Evolutionary conservation across 1,140 invertebrate genomes (phyloP).

Genomic region (Camponotus vicinus): DNA sequence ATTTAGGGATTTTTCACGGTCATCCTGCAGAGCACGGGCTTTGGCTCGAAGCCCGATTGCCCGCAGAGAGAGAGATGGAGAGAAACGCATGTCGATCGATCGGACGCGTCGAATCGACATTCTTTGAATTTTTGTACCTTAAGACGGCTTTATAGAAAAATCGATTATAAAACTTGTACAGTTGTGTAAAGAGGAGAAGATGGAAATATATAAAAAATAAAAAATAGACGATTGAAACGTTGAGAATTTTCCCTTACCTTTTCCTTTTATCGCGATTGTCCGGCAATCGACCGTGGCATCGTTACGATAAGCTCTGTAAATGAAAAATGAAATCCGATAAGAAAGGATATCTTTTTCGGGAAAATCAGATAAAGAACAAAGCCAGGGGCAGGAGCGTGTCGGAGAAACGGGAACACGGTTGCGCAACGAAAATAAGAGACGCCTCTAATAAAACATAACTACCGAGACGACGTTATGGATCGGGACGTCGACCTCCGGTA

Average conservation of each 20-base stretch:
- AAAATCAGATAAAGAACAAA: conserved; percentile 18
- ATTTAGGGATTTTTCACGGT: conserved; percentile 84
- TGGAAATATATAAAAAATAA: background rate
- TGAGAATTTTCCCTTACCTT: background rate
- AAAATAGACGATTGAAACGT: background rate
- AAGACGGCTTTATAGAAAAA: background rate
- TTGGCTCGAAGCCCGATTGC: conserved; percentile 78
- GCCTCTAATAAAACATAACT: conserved; percentile 58
- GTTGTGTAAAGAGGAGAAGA: background rate
- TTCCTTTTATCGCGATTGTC: background rate
- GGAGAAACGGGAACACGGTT: conserved; percentile 20
- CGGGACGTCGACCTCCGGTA: conserved; percentile 61
- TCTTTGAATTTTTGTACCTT: conserved; percentile 47
- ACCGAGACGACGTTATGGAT: conserved; percentile 44
- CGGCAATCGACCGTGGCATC: background rate
- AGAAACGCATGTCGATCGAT: conserved; percentile 77
- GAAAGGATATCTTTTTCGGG: background rate
- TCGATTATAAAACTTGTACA: background rate
- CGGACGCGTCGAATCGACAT: conserved; percentile 31
- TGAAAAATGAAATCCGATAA: conserved; percentile 39
- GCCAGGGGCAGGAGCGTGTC: background rate
- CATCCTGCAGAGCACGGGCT: conserved; percentile 76
- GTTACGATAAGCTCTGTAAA: conserved; percentile 32
- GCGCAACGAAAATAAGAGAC: conserved; percentile 26
- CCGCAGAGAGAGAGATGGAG: conserved; percentile 41